Percentiles rank a stretch among this genome's conserved stretches.
Conservation (phyloP, 2,113 vertebrate species). For the Candoia aspera region DNA sequence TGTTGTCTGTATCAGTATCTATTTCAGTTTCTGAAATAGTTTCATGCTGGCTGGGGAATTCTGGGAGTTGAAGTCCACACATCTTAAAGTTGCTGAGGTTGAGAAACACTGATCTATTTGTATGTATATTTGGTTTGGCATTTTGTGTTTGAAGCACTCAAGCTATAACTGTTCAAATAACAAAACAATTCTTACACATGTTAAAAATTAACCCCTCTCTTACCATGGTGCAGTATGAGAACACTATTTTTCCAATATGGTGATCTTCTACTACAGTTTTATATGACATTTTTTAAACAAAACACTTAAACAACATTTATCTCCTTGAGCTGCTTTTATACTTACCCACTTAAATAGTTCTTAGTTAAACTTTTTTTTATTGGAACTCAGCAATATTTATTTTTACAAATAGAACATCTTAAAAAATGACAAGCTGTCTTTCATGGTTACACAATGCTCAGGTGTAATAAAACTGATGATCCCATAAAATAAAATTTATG, state of each 20-base stretch:
- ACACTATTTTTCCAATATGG: conserved; percentile 14
- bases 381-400: conserved; percentile 55
- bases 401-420: conserved; percentile 57
- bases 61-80: too few species aligned
- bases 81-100: too few species aligned
- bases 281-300: not conserved
- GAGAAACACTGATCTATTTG: not conserved
- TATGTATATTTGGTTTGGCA: not conserved
- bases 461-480: conserved; percentile 76
- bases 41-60: too few species aligned
- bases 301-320: not conserved
- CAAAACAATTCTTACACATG: not conserved
- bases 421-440: conserved; percentile 58
- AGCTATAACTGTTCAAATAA: conserved; percentile 11
- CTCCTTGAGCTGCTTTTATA: not conserved
- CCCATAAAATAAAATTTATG: conserved; percentile 79
- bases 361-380: conserved; percentile 44
- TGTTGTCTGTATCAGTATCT: not conserved
- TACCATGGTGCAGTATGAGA: not conserved
- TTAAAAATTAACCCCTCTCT: not conserved
- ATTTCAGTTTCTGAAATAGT: too few species aligned
- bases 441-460: conserved; percentile 47
- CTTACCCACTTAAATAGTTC: conserved; percentile 23
- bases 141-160: not conserved
- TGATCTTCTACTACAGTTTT: not conserved